Percentiles rank a stretch among this genome's conserved stretches.
These are phyloP conservation scores for Astropecten irregularis DNA, from an alignment of 53 echinoderm and acorn worm species.

Conservation along the genomic window DNA sequence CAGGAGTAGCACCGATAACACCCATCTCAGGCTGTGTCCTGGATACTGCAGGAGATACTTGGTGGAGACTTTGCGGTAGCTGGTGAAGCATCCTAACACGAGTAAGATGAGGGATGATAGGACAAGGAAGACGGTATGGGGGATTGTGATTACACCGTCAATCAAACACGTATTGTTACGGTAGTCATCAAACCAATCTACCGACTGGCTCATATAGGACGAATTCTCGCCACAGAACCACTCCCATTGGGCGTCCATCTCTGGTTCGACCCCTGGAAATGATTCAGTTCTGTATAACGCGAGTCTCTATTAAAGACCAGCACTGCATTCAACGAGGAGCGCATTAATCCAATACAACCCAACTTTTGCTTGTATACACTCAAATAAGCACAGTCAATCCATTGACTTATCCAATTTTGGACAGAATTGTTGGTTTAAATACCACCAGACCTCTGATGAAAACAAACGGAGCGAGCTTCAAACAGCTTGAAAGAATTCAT, in stretches of 20 bases:
- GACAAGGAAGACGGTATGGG: constrained; percentile 70
- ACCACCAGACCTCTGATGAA: no score
- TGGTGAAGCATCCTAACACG: constrained; percentile 70
- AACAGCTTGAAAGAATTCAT: no score
- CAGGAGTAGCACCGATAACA: constrained; percentile 61
- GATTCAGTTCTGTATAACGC: background rate
- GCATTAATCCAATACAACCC: no score
- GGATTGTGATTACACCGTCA: constrained; percentile 56
- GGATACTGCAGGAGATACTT: constrained; percentile 69
- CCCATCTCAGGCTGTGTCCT: constrained; percentile 86
- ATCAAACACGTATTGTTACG: constrained; percentile 81
- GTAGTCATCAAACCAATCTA: constrained; percentile 48
- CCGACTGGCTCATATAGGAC: constrained; percentile 24
- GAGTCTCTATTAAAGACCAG: background rate
- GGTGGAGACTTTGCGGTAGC: constrained; percentile 59
- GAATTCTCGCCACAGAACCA: constrained; percentile 82
- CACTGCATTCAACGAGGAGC: background rate
- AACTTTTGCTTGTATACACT: no score
- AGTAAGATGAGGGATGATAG: constrained; percentile 61
- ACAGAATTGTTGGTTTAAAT: no score
- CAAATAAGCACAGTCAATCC: no score
- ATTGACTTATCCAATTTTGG: no score
- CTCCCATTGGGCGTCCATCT: constrained; percentile 54
- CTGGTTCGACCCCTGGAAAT: no score
- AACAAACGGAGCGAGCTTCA: no score